Evolutionary conservation across 2,888 invertebrate genomes (phyloP), one percentile per base, ranked within the genome.

Genomic region (Phymatocera aterrima): DNA sequence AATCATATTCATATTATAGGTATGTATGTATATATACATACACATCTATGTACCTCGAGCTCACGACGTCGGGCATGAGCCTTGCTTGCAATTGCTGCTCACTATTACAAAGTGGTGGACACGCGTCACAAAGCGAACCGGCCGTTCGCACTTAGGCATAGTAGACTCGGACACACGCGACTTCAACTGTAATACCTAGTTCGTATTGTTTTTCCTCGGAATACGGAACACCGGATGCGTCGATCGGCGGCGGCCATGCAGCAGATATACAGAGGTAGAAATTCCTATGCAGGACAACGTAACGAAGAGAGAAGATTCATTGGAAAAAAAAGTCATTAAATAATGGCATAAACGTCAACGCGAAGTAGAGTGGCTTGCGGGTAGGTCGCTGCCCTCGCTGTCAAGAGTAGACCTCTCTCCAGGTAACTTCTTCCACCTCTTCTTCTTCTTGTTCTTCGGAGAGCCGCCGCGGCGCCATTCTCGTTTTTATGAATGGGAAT

Each of bases 121-220:
- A 72, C 72, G 72, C 48, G 48, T 72, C 51, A 24, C 72, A 18
- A 72, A 48, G 72, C 51, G 72, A 68, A 68, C 46, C 46, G n/a
- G 28, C 68, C 46, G 68, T 68, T 68, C 68, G 46, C 68, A 68
- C 68, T 68, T 28, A n/a, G n/a, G n/a, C n/a, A n/a, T n/a, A n/a
- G n/a, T n/a, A n/a, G n/a, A n/a, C n/a, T n/a, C n/a, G n/a, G n/a
- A n/a, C n/a, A 46, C 68, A 15, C 34, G 68, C 46, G 40, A 68
- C 68, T 68, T 43, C n/a, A n/a, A 46, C 6, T 21, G n/a, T 15
- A n/a, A 5, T 68, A 6, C 24, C 21, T 68, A 64, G 28, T 28
- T 57, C 28, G 21, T 57, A 37, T 34, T 34, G 31, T 12, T 15
- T 10, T 28, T 31, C 3, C 5, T 10, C n/a, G 60, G 28, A 60